Percentiles rank a stretch among this genome's conserved stretches.
phyloP scores from a whole-genome alignment of 2,797 vertebrate genomes.

The Smutsia gigantea region DNA sequence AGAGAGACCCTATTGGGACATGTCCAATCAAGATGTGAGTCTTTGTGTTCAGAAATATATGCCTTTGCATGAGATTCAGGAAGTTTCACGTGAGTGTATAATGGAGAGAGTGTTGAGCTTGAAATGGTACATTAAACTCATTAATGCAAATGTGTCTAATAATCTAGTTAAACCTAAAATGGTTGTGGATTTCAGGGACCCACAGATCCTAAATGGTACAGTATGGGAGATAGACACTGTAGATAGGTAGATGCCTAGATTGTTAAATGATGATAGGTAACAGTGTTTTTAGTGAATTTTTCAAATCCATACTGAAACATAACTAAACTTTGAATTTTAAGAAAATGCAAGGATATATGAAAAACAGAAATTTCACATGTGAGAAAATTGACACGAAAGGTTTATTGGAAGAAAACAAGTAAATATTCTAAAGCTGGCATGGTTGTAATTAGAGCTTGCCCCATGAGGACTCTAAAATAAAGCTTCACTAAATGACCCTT shows the following conservation, averaged over 20 bases:
- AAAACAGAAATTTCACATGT: slow-evolving; percentile 65
- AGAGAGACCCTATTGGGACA: slow-evolving; percentile 98
- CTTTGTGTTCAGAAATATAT: slow-evolving; percentile 30
- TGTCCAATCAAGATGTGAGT: slow-evolving; percentile 99
- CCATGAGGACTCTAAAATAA: slow-evolving; percentile 85
- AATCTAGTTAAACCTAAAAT: neutral
- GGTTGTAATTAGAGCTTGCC: slow-evolving; percentile 82
- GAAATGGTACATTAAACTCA: neutral
- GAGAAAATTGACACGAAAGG: slow-evolving; percentile 57
- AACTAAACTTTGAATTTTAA: slow-evolving; percentile 19
- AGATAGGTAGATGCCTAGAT: neutral
- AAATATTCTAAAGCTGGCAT: slow-evolving; percentile 78
- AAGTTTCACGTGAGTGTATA: neutral
- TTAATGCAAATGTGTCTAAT: neutral
- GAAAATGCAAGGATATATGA: slow-evolving; percentile 29
- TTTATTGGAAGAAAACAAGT: slow-evolving; percentile 72
- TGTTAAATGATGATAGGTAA: neutral
- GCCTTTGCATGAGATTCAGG: slow-evolving; percentile 14
- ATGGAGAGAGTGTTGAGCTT: neutral
- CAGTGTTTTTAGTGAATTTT: neutral
- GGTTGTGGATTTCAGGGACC: neutral
- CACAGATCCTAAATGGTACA: neutral
- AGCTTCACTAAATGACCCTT: slow-evolving; percentile 87
- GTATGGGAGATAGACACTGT: neutral
- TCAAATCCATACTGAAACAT: neutral